A percentile compares a stretch with the other conserved stretches of the same genome.
These are phyloP conservation scores for Phoenoteleia sp. DNA, from an alignment of 2,888 invertebrate genomes.

Conservation along the genomic window DNA sequence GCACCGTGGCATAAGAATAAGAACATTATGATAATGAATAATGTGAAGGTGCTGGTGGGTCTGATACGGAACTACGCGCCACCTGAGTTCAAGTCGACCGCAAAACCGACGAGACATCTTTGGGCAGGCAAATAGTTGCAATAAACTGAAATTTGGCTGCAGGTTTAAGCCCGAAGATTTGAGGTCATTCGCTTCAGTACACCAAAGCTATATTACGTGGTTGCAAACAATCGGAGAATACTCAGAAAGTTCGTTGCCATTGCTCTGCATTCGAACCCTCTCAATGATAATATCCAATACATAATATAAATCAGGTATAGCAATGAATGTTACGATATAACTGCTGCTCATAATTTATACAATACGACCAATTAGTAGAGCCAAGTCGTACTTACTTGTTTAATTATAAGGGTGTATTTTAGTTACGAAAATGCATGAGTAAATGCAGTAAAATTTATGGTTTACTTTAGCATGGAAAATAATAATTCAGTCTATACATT, in stretches of 20 bases:
- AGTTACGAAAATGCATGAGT: conserved; percentile 3
- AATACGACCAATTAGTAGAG: conserved; percentile 48
- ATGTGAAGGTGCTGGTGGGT: background rate
- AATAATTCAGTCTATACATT: too few species aligned
- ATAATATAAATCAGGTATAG: conserved; percentile 50
- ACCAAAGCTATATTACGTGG: conserved; percentile 66
- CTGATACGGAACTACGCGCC: conserved; percentile 6
- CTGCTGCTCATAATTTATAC: conserved; percentile 28
- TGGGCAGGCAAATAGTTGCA: conserved; percentile 61
- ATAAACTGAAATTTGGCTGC: conserved; percentile 68
- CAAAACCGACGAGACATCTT: conserved; percentile 60
- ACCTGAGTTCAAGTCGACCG: conserved; percentile 57
- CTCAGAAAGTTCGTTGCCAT: conserved; percentile 45
- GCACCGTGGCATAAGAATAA: background rate
- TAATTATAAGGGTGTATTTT: conserved; percentile 34
- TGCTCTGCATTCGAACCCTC: conserved; percentile 31
- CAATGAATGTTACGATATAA: conserved; percentile 30
- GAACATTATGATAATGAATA: conserved; percentile 42
- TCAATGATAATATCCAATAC: conserved; percentile 54
- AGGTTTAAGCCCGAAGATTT: conserved; percentile 58
- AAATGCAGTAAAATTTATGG: background rate
- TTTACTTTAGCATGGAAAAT: too few species aligned
- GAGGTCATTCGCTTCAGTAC: conserved; percentile 56
- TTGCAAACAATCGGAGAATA: conserved; percentile 64
- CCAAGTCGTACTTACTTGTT: conserved; percentile 18